Conservation (phyloP, 2,888 invertebrate species). For the Torymus texanus region DNA sequence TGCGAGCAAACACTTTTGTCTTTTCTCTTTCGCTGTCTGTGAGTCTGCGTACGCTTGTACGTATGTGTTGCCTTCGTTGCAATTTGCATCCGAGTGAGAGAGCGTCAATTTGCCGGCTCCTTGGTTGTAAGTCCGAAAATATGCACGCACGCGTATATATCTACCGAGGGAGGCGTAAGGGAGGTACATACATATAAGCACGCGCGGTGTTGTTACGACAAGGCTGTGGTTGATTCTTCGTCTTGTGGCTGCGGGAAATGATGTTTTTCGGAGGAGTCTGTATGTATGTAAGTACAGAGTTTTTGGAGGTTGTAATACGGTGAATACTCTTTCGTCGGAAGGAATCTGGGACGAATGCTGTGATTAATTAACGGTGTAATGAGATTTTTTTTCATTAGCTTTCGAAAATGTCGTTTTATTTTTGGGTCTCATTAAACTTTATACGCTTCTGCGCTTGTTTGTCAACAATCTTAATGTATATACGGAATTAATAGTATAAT, state of each 20-base stretch:
- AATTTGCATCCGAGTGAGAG: constrained; percentile 47
- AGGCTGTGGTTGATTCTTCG: not conserved
- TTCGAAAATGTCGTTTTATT: too few relatives aligned
- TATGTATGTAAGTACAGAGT: not conserved
- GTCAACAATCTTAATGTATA: too few relatives aligned
- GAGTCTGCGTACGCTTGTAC: too few relatives aligned
- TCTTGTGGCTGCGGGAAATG: not conserved
- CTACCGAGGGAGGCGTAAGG: not conserved
- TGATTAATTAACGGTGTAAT: too few relatives aligned
- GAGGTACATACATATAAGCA: not conserved
- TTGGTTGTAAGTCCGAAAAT: too few relatives aligned
- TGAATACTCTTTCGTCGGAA: too few relatives aligned
- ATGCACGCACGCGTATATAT: not conserved
- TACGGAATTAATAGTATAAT: too few relatives aligned
- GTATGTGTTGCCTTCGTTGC: not conserved
- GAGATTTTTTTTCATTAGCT: too few relatives aligned
- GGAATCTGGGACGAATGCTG: too few relatives aligned
- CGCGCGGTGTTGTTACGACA: not conserved
- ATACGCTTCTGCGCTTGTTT: too few relatives aligned
- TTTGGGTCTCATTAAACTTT: too few relatives aligned
- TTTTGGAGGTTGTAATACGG: too few relatives aligned
- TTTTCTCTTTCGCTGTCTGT: constrained; percentile 52
- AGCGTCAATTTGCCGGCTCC: constrained; percentile 39
- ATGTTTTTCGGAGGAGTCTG: not conserved
- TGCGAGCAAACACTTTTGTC: constrained; percentile 73